Percentiles rank a stretch among this genome's conserved stretches.
phyloP scores from a whole-genome alignment of 2,113 vertebrate species.

The Ailurus styani region DNA sequence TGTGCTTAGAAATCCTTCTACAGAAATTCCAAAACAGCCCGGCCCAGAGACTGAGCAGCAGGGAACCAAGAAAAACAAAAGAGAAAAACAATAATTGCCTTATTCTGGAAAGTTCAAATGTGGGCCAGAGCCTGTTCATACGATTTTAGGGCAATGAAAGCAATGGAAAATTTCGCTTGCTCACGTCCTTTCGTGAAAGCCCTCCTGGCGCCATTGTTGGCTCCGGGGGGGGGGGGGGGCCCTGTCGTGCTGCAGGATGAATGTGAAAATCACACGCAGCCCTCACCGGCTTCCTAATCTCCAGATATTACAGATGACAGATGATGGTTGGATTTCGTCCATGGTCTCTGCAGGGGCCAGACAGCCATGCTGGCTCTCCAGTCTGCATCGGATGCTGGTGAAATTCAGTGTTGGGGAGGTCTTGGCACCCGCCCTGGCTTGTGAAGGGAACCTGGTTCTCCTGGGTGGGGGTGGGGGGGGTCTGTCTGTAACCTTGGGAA shows the following conservation, averaged over 20 bases:
- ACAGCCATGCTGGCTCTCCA: background rate
- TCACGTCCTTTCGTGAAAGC: background rate
- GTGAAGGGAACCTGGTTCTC: background rate
- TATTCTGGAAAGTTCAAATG: slow-evolving; percentile 34
- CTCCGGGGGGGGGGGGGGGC: background rate
- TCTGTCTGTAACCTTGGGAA: background rate
- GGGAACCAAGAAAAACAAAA: slow-evolving; percentile 43
- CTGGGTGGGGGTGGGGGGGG: fast-evolving
- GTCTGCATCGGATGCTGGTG: background rate
- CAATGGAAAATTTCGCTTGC: background rate
- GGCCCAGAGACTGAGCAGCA: background rate
- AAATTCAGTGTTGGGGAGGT: background rate
- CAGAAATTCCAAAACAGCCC: background rate
- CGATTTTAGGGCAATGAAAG: background rate
- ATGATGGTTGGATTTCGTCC: background rate
- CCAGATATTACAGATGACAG: background rate
- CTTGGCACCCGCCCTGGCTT: background rate
- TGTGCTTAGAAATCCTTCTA: background rate
- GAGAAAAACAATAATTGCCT: background rate
- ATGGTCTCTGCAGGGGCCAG: background rate
- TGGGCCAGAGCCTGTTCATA: background rate
- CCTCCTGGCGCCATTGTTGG: background rate
- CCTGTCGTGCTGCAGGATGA: background rate
- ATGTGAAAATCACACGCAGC: background rate
- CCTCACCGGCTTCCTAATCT: background rate